Evolutionary conservation across 1,140 invertebrate species (phyloP), one percentile per base, ranked within the genome.

Genomic region (Neodiprion virginianus): DNA sequence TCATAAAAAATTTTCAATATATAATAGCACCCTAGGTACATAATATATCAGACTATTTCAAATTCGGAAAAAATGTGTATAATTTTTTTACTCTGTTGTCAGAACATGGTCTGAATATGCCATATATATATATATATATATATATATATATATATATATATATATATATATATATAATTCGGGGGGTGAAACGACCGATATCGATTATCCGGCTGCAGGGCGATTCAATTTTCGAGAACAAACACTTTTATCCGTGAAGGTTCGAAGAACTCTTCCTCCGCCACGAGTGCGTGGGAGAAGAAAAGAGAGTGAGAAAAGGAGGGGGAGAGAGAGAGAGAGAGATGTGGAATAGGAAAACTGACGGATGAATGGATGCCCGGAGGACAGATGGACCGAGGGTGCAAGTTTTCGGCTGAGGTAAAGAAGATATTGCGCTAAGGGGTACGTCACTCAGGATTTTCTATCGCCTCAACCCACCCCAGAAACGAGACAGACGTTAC

Each of bases 391-490:
- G 53, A 61, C 53, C 4, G 11, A 17, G 53, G 53, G 53, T 11
- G 53, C 11, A n/a, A n/a, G 53, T 61, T 61, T 61, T 61, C n/a
- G 53, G 53, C n/a, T 14, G 53, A 40, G 53, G 53, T 61, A 61
- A 61, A 61, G 53, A 61, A 61, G 53, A 61, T 61, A 61, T 61
- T 61, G 53, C 53, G 53, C 53, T 17, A 61, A 61, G 53, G 53
- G 53, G 53, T 61, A 61, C 53, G 53, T 61, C 53, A 61, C 53
- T 61, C 53, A 61, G 53, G 53, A 61, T 61, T 61, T 61, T 61
- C 53, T 61, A 12, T 61, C 53, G 8, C 11, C 11, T 61, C 53
- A 61, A 12, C 11, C 53, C 17, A 21, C 17, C 28, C 28, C 28
- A 5, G 5, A 40, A 40, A 40, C 2, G 28, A 40, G 28, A 40